Evolutionary conservation across 2,888 invertebrate species (phyloP).

Genomic region (Uloborus plumipes): DNA sequence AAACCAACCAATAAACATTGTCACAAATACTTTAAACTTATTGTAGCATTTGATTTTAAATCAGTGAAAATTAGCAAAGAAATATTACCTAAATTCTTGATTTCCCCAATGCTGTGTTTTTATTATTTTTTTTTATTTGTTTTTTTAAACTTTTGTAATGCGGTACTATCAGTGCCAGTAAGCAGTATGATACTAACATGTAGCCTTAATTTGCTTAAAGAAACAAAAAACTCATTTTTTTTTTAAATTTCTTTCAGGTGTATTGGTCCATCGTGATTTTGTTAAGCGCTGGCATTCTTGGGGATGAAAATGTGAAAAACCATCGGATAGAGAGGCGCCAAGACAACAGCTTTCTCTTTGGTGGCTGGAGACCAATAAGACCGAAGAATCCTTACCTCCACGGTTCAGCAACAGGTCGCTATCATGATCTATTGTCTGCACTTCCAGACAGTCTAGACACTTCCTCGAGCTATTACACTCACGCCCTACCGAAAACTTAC

Average conservation of each 20-base stretch:
- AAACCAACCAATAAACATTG: too few species aligned
- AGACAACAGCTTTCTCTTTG: conserved; percentile 51
- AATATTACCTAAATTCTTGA: too few species aligned
- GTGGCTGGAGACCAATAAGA: conserved; percentile 52
- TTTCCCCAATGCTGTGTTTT: too few species aligned
- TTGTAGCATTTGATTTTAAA: too few species aligned
- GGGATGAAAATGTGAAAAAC: conserved; percentile 42
- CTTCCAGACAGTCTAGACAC: conserved; percentile 35
- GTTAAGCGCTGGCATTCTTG: background rate
- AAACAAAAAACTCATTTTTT: background rate
- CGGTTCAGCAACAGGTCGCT: conserved; percentile 13
- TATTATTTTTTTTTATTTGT: too few species aligned
- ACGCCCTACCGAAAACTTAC: conserved; percentile 28
- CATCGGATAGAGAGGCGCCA: conserved; percentile 43
- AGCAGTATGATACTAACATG: background rate
- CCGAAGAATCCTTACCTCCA: conserved; percentile 1
- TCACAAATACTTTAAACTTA: too few species aligned
- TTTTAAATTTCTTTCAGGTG: conserved; percentile 15
- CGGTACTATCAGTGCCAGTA: background rate
- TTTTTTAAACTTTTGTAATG: too few species aligned
- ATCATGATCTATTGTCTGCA: conserved; percentile 44
- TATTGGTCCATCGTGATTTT: conserved; percentile 3
- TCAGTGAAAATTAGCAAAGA: too few species aligned
- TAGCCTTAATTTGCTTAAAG: background rate
- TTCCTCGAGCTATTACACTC: conserved; percentile 32